phyloP scores from a whole-genome alignment of 2,888 invertebrate species.

The Melipona beecheii region DNA sequence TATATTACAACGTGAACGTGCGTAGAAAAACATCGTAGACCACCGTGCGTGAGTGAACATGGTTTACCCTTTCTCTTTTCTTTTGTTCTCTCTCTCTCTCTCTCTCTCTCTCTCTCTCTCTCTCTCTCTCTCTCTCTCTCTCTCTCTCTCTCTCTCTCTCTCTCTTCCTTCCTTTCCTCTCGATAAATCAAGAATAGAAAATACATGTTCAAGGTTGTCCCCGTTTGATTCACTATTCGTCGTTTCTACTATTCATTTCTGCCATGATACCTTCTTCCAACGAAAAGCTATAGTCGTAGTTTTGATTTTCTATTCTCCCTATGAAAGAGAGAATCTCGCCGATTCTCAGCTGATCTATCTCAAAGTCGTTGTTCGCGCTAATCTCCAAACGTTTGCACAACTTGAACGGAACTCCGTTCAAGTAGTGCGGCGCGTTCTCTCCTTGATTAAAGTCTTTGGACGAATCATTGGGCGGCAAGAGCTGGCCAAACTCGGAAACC shows the following conservation, averaged over 20 bases:
- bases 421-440: constrained; percentile 79
- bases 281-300: constrained; percentile 85
- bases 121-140: neutral
- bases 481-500: constrained; percentile 60
- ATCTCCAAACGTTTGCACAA: constrained; percentile 85
- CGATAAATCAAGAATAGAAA: neutral
- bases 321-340: constrained; percentile 85
- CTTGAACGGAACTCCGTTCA: constrained; percentile 86
- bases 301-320: constrained; percentile 84
- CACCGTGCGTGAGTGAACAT: neutral
- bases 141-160: neutral
- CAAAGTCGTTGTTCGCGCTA: constrained; percentile 84
- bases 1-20: neutral
- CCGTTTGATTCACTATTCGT: constrained; percentile 31
- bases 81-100: neutral
- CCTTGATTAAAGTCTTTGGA: constrained; percentile 62
- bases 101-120: neutral
- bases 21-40: neutral
- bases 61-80: no score
- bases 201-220: neutral
- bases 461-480: constrained; percentile 22
- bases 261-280: constrained; percentile 86
- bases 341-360: constrained; percentile 84
- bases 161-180: neutral
- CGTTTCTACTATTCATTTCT: constrained; percentile 81